phyloP scores from a whole-genome alignment of 1,140 invertebrate species.

The Doryteuthis pealeii region DNA sequence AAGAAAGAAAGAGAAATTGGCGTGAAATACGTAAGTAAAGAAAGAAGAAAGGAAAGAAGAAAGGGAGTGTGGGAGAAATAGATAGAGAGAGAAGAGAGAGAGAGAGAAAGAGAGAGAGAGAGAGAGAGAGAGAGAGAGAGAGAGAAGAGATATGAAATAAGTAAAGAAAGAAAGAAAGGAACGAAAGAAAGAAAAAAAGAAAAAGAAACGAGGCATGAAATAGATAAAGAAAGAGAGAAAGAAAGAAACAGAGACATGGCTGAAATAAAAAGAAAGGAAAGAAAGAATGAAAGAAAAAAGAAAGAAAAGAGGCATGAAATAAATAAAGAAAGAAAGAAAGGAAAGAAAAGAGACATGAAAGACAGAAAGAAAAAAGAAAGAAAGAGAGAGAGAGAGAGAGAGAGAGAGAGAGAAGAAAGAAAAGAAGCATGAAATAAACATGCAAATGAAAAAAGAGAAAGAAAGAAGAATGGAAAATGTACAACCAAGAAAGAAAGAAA shows the following conservation, averaged over 20 bases:
- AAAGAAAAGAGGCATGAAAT: too few species aligned
- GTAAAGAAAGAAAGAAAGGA: too few species aligned
- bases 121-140: neutral
- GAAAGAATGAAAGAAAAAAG: too few species aligned
- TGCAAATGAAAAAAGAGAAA: neutral
- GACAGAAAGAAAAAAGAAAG: slow-evolving; percentile 2
- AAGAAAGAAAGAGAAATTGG: too few species aligned
- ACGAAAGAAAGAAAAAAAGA: neutral
- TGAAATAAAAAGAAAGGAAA: too few species aligned
- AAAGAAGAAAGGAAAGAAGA: too few species aligned
- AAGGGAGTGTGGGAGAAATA: too few species aligned
- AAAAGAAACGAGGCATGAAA: slow-evolving; percentile 12
- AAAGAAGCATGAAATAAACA: too few species aligned
- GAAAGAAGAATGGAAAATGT: neutral
- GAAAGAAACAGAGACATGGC: too few species aligned
- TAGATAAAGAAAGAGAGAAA: too few species aligned
- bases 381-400: slow-evolving; percentile 12
- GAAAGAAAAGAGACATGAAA: slow-evolving; percentile 16
- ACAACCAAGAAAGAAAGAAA: neutral
- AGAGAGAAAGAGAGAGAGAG: neutral
- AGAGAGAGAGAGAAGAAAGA: slow-evolving; percentile 6
- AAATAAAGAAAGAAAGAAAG: slow-evolving; percentile 10
- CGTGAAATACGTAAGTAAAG: too few species aligned
- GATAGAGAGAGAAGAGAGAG: neutral
- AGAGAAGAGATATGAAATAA: neutral